Evolutionary conservation across 2,797 vertebrate genomes (phyloP), one percentile per base, ranked within the genome.

Genomic region (Sciurus vulgaris): DNA sequence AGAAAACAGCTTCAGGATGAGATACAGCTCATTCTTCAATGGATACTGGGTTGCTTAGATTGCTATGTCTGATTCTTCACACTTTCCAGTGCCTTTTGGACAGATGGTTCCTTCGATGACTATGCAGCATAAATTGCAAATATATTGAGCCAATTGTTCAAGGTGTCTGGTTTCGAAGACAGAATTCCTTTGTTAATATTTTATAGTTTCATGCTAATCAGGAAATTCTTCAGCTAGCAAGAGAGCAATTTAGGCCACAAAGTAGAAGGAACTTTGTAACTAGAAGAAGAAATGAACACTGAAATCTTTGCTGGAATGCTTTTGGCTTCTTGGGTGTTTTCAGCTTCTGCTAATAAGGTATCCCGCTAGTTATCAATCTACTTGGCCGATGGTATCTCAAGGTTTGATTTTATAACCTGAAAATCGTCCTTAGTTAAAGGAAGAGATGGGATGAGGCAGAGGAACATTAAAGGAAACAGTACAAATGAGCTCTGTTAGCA

Each of bases 161-260:
- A 96, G 77, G 91, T 97, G 76, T 93, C 95, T 96, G 59, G 17
- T 95, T 97, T 69, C 86, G 86, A 86, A 95, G 96, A 92, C 94
- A 95, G 87, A 97, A 88, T 97, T 95, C 56, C 51, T 96, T 74
- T 72, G 96, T 92, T 97, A 97, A 97, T 96, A 97, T 96, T 96
- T 96, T 95, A 97, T 94, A 95, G 93, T 85, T 93, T 96, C 77
- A 94, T 90, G 84, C 89, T 97, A 97, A 97, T 96, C 89, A 98
- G 92, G 59, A 92, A 38, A 86, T 93, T 95, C 91, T 97, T 96
- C 51, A 93, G 76, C 59, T 86, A 69, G 89, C 85, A 93, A 94
- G 94, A 93, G 89, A 97, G 86, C 89, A 95, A 96, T 96, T 97
- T 86, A 91, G 92, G 59, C 87, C 94, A 93, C 79, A 96, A 86